Evolutionary conservation across 1,140 invertebrate genomes (phyloP).

Genomic region (Pseudobourletiella spinata): DNA sequence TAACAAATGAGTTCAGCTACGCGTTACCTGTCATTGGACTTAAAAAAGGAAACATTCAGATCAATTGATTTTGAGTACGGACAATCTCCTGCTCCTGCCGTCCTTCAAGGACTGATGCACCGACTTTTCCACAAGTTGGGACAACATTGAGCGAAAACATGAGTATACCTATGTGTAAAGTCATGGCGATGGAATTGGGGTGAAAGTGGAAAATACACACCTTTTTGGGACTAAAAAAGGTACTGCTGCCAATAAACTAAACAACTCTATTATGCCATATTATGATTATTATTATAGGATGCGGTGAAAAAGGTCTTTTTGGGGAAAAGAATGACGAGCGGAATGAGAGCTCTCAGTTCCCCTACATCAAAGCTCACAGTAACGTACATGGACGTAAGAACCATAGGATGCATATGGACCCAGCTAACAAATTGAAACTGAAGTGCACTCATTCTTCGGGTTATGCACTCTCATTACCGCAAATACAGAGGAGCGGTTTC

Average conservation of each 20-base stretch:
- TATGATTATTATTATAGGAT: constrained; percentile 17
- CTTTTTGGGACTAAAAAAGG: too few species aligned
- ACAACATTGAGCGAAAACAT: too few species aligned
- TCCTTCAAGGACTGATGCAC: too few species aligned
- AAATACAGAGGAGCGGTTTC: too few species aligned
- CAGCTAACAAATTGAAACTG: constrained; percentile 22
- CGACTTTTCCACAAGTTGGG: constrained; percentile 9
- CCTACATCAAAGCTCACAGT: too few species aligned
- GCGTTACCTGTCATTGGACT: too few species aligned
- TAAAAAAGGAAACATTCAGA: not conserved
- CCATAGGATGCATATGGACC: too few species aligned
- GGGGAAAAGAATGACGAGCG: too few species aligned
- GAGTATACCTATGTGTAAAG: too few species aligned
- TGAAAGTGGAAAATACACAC: constrained; percentile 9
- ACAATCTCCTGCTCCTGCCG: too few species aligned
- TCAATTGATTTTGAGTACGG: not conserved
- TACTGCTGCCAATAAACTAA: constrained; percentile 22
- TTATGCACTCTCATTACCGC: too few species aligned
- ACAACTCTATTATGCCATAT: constrained; percentile 22
- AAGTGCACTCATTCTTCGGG: constrained; percentile 11
- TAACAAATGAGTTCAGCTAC: not conserved
- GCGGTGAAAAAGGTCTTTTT: constrained; percentile 19
- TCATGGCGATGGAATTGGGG: not conserved
- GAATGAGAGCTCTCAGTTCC: not conserved
- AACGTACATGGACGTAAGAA: too few species aligned